A percentile compares a stretch with the other conserved stretches of the same genome.
Evolutionary conservation across 2,888 invertebrate genomes (phyloP).

Genomic region (Andrena praecox): DNA sequence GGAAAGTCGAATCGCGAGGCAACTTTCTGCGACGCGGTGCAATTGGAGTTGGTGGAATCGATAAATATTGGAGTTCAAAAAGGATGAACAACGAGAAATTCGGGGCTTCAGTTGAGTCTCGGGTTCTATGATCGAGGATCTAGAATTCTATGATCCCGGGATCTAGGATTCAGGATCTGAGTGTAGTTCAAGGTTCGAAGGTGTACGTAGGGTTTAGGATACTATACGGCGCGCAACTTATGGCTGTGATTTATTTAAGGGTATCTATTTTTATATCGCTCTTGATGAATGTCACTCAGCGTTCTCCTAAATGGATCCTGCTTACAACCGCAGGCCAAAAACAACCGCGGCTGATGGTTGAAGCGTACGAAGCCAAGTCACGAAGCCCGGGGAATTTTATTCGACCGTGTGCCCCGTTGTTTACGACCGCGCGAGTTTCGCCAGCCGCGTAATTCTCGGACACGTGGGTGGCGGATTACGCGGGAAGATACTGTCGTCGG

Average conservation of each 20-base stretch:
- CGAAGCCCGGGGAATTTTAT: background rate
- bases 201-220: no score
- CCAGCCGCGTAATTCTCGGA: slow-evolving; percentile 33
- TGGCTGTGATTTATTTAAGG: no score
- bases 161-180: no score
- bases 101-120: no score
- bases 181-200: no score
- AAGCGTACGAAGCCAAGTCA: background rate
- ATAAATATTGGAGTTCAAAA: no score
- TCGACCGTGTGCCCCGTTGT: slow-evolving; percentile 8
- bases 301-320: background rate
- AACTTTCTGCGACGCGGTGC: background rate
- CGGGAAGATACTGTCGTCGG: slow-evolving; percentile 51
- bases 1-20: background rate
- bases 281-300: background rate
- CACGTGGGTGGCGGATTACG: slow-evolving; percentile 66
- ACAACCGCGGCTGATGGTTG: background rate
- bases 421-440: slow-evolving; percentile 38
- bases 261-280: no score
- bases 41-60: no score
- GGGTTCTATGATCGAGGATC: no score
- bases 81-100: no score
- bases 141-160: no score
- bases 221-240: no score
- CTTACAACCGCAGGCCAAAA: background rate